Base-by-base conservation (phyloP, 2,888 invertebrate genomes). In the Arrhopalites spinosus region DNA sequence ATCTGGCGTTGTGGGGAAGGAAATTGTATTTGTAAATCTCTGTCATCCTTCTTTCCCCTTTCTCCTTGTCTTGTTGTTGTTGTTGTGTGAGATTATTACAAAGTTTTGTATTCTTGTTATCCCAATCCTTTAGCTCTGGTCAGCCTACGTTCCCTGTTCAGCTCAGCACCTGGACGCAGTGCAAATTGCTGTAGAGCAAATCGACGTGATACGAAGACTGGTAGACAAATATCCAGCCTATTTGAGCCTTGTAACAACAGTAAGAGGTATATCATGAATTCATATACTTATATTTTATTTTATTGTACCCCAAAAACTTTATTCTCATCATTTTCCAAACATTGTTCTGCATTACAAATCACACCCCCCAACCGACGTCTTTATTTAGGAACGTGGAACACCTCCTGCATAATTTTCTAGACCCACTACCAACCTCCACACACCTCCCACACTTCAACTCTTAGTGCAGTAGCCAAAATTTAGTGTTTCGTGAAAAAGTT, bases 61-160 rank as follows among this genome's bases (percentile, higher is more conserved):
- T n/a, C n/a, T n/a, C n/a, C n/a, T n/a, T n/a, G n/a, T n/a, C n/a
- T n/a, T n/a, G n/a, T n/a, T n/a, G n/a, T n/a, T n/a, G n/a, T n/a
- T n/a, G n/a, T n/a, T n/a, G n/a, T n/a, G n/a, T n/a, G n/a, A n/a
- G n/a, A n/a, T n/a, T n/a, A n/a, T n/a, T n/a, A n/a, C n/a, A n/a
- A n/a, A n/a, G n/a, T n/a, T n/a, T n/a, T n/a, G n/a, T 50, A 20
- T 50, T 8, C 30, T 70, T 70, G 27, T 36, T 17, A 73, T 29
- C n/a, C n/a, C n/a, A n/a, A n/a, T n/a, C n/a, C n/a, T 81, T 20
- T 82, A 86, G 86, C 85, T 86, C 78, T 86, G 86, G 86, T 84
- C 85, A 11, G 84, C 84, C 23, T 87, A 84, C 77, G 85, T 84
- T n/a, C 77, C 79, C 11, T 83, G 43, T 84, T 84, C 77, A 83